These are phyloP conservation scores for Tribolium freemani DNA, from an alignment of 2,888 invertebrate species.

Conservation along the genomic window DNA sequence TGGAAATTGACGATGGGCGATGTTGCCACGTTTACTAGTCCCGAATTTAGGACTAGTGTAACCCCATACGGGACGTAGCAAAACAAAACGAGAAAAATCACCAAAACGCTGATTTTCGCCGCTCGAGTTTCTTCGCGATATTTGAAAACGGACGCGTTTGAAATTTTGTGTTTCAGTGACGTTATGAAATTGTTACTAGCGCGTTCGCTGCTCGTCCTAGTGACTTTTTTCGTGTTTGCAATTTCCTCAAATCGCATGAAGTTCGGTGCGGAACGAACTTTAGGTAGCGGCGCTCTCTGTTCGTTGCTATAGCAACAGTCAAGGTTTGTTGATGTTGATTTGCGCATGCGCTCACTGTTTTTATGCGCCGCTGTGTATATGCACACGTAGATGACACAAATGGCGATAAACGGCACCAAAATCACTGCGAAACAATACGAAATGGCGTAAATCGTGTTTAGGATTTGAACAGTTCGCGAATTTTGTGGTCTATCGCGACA, in stretches of 20 bases:
- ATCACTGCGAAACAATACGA: conserved; percentile 69
- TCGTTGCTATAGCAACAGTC: conserved; percentile 55
- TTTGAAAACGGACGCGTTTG: conserved; percentile 86
- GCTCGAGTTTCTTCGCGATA: conserved; percentile 92
- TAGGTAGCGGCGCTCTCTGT: conserved; percentile 52
- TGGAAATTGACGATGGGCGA: conserved; percentile 70
- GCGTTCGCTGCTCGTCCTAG: conserved; percentile 72
- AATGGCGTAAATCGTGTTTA: conserved; percentile 68
- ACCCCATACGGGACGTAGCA: conserved; percentile 70
- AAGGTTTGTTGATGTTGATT: conserved; percentile 68
- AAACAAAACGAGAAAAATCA: conserved; percentile 77
- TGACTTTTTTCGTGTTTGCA: conserved; percentile 66
- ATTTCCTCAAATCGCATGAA: conserved; percentile 55
- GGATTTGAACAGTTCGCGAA: conserved; percentile 52
- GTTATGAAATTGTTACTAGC: conserved; percentile 77
- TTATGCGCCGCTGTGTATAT: conserved; percentile 84
- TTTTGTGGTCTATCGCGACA: conserved; percentile 56
- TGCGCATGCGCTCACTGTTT: conserved; percentile 76
- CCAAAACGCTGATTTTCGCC: conserved; percentile 86
- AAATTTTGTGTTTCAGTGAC: conserved; percentile 83
- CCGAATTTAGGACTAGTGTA: conserved; percentile 61
- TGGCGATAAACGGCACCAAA: conserved; percentile 72
- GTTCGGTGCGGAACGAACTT: conserved; percentile 64
- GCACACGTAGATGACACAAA: conserved; percentile 81
- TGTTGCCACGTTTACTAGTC: conserved; percentile 57